These are phyloP conservation scores for Nicator chloris DNA, from an alignment of 2,113 vertebrate species.

Conservation along the genomic window DNA sequence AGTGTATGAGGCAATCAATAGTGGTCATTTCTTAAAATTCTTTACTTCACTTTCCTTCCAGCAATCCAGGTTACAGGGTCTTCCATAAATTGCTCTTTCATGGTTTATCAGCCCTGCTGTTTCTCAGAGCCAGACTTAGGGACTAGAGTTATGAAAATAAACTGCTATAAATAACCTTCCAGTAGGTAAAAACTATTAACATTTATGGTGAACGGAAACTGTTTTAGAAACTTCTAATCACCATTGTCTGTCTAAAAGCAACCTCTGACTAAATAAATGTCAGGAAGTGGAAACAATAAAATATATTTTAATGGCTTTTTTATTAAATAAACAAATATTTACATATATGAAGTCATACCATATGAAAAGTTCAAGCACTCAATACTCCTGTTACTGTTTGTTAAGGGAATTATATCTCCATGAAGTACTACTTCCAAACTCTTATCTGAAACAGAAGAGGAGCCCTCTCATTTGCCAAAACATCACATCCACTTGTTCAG, in stretches of 20 bases:
- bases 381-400: neutral
- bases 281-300: neutral
- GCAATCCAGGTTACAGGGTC: slow-evolving; percentile 25
- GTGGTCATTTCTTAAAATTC: slow-evolving; percentile 65
- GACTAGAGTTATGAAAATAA: slow-evolving; percentile 51
- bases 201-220: slow-evolving; percentile 50
- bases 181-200: slow-evolving; percentile 32
- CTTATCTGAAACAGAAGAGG: neutral
- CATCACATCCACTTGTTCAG: neutral
- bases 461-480: neutral
- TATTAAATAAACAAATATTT: neutral
- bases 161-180: slow-evolving; percentile 49
- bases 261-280: slow-evolving; percentile 37
- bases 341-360: neutral
- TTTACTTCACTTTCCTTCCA: slow-evolving; percentile 54
- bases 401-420: neutral
- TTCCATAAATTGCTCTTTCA: slow-evolving; percentile 55
- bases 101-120: slow-evolving; percentile 49
- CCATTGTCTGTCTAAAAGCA: slow-evolving; percentile 25
- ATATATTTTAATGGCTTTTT: neutral
- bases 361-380: neutral
- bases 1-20: slow-evolving; percentile 48
- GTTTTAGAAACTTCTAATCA: slow-evolving; percentile 58
- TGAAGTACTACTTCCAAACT: neutral
- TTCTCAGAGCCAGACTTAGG: slow-evolving; percentile 57